Evolutionary conservation across 2,888 invertebrate species (phyloP).

Genomic region (Leptogaster cylindrica): DNA sequence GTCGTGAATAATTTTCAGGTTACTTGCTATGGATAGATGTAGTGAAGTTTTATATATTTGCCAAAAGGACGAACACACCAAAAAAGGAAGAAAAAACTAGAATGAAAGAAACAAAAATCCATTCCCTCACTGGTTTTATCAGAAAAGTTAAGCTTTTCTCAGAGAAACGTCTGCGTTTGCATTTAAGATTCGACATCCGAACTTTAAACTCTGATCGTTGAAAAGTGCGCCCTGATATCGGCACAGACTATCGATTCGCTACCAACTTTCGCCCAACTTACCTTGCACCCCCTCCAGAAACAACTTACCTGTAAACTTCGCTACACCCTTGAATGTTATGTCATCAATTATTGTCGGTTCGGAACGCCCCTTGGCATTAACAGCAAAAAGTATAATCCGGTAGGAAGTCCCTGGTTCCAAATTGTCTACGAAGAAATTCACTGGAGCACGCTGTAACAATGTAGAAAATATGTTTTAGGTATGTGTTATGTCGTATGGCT

Average conservation of each 20-base stretch:
- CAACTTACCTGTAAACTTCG: conserved; percentile 80
- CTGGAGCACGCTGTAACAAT: conserved; percentile 57
- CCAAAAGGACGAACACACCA: too few species aligned
- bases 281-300: too few species aligned
- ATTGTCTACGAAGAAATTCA: conserved; percentile 62
- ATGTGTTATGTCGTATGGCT: neutral
- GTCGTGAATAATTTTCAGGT: conserved; percentile 46
- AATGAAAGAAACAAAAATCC: too few species aligned
- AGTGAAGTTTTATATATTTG: conserved; percentile 4
- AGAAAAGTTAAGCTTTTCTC: conserved; percentile 34
- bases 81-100: too few species aligned
- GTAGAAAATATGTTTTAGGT: conserved; percentile 28
- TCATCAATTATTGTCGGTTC: conserved; percentile 84
- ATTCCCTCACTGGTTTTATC: conserved; percentile 39
- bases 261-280: too few species aligned
- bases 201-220: too few species aligned
- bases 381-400: conserved; percentile 81
- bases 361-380: conserved; percentile 86
- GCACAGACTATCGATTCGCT: conserved; percentile 32
- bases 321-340: conserved; percentile 83
- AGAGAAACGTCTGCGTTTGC: conserved; percentile 33
- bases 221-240: neutral
- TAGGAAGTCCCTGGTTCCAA: conserved; percentile 77
- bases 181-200: conserved; percentile 23
- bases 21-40: conserved; percentile 31